Base-by-base conservation (phyloP, 2,797 vertebrate species). In the Pipistrellus pygmaeus region DNA sequence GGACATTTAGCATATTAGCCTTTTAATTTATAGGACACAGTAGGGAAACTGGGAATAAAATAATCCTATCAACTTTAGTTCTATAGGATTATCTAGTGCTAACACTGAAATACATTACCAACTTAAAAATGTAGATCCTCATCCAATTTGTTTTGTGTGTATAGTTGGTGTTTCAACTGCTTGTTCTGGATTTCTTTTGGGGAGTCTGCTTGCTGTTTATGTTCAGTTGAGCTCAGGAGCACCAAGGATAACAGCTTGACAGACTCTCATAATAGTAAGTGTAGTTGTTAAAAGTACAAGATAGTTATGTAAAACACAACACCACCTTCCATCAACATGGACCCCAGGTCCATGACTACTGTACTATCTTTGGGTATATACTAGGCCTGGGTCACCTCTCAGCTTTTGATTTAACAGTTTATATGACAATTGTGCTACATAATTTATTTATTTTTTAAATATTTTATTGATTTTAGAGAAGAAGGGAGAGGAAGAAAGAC, bases 251-350 rank as follows among this genome's bases (percentile, higher is more conserved):
- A 8, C 35, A 81, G 71, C 69, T 96, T 92, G 96, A 96, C 91
- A 97, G 95, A 94, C 86, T 96, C 92, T 85, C 90, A 94, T 89
- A 68, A 95, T 55, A 84, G 60, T 76, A 95, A 97, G 94, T 0
- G 41, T 87, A 96, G 96, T 88, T 95, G 94, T 85, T 94, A 96
- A 97, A 97, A 97, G 95, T 81, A 30, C 0, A 96, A 96, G 88
- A 96, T 72, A 94, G 94, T 32, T 90, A 95, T 53, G 88, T 90
- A 89, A 89, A 84, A 93, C 5, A 17, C 21, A 48, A 11, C 5
- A 68, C 9, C 92, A 84, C 48, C 18, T 90, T 97, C 92, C 0
- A 85, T 88, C 7, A 12, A 82, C 77, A 96, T n/a, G 75, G 96
- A 53, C 69, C 35, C 12, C 1, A 21, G 94, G 93, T 95, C 94